phyloP scores from a whole-genome alignment of 23 tunicate species.

The Oikopleura dioica region DNA sequence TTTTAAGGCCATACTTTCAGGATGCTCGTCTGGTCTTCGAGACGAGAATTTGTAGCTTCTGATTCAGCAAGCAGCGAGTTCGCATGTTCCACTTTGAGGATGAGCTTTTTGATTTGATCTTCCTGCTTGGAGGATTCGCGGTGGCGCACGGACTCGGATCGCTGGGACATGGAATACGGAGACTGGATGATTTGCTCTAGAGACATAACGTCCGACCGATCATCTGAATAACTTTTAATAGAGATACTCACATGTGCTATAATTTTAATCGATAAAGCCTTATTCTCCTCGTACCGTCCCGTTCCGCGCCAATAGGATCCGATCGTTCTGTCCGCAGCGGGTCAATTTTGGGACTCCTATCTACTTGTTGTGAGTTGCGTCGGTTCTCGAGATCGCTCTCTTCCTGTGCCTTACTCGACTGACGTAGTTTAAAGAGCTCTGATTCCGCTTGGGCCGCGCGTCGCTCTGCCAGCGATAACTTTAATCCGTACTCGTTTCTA shows the following conservation, averaged over 20 bases:
- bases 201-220: not conserved
- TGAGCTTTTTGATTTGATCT: too few relatives aligned
- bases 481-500: constrained; percentile 2
- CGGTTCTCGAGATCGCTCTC: not conserved
- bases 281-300: too few relatives aligned
- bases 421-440: constrained; percentile 1
- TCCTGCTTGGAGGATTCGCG: not conserved
- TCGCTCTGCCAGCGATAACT: not conserved
- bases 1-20: too few relatives aligned
- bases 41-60: not conserved
- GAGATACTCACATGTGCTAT: too few relatives aligned
- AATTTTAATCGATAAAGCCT: too few relatives aligned
- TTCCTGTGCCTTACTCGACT: not conserved
- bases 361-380: not conserved
- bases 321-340: not conserved
- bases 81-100: not conserved
- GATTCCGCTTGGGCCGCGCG: not conserved
- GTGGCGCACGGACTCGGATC: not conserved
- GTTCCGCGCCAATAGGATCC: constrained; percentile 3
- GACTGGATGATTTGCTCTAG: not conserved
- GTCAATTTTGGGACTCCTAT: not conserved
- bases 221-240: too few relatives aligned
- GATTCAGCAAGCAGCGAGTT: not conserved
- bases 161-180: not conserved
- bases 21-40: not conserved